Percentiles rank a stretch among this genome's conserved stretches.
Conservation (phyloP, 2,113 vertebrate genomes). For the Balaeniceps rex region DNA sequence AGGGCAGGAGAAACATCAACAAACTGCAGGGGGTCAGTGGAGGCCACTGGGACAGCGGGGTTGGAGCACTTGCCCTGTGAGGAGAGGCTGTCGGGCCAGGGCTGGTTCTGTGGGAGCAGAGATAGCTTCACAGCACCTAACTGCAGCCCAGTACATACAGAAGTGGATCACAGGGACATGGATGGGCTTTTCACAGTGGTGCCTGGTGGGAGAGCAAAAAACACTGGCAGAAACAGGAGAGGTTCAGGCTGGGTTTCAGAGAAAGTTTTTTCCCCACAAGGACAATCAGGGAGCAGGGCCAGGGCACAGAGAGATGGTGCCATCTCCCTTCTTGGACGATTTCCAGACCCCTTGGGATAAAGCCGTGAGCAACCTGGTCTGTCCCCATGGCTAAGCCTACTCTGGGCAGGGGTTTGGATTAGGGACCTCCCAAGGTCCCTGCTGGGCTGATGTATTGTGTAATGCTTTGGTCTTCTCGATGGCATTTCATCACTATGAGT, state of each 20-base stretch:
- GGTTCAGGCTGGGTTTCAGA: not conserved
- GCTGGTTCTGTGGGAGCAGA: not conserved
- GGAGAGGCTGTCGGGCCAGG: not conserved
- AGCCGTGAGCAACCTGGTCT: not conserved
- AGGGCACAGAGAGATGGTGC: fast-evolving
- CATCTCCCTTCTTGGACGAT: not conserved
- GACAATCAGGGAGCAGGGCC: fast-evolving
- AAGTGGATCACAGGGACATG: not conserved
- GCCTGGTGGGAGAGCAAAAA: not conserved
- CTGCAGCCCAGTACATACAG: not conserved
- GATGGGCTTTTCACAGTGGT: not conserved
- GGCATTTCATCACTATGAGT: not conserved
- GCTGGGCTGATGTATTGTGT: not conserved
- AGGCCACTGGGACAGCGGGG: too few species aligned
- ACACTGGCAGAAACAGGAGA: not conserved
- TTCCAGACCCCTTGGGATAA: not conserved
- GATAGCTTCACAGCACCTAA: not conserved
- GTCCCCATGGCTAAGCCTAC: not conserved
- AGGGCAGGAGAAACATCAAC: not conserved
- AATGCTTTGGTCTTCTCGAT: not conserved
- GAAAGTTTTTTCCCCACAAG: not conserved
- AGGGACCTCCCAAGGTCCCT: not conserved
- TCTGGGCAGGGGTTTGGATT: not conserved
- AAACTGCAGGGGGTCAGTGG: not conserved
- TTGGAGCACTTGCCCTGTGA: not conserved